Base-by-base conservation (phyloP, 2,113 vertebrate genomes). In the Hypanus sabinus region DNA sequence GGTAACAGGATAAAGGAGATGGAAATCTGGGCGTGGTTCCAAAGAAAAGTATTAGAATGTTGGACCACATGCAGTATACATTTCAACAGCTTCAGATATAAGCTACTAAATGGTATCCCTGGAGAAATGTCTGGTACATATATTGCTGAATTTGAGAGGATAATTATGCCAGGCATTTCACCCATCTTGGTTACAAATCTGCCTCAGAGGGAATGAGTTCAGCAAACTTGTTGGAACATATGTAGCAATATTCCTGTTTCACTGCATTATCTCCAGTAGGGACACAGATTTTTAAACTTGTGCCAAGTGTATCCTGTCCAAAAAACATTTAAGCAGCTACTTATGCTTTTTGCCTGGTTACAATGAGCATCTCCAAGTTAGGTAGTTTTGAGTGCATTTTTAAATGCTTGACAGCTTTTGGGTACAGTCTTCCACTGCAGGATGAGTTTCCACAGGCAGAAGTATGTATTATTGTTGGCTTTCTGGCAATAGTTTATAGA, bases 51-150 rank as follows among this genome's bases (percentile, higher is more conserved):
- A 92, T 70, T 71, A 92, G 16, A 71, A n/a, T 7, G 88, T 68
- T 70, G 88, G 68, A 92, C 88, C 88, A 92, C 65, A 92, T 92
- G 46, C 88, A 70, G 36, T 70, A 70, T 92, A 70, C 68, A 92
- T 70, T 92, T 92, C 88, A 92, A 70, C 65, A 92, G 57, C 33
- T 70, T 71, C 88, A 70, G 65, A 62, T 92, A 24, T 92, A 16
- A 62, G 5, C 65, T 68, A 92, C 33, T 71, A 70, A 92, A n/a
- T 92, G 88, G 88, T 68, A 70, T 71, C 88, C 88, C 88, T 22
- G 36, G 88, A 70, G 88, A 92, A 70, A 92, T 18, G 65, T 70
- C 65, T 68, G 57, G 85, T 65, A 18, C 60, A 88, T 18, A 65
- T 88, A 57, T 88, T 62, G 88, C 62, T 24, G 65, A 92, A 10